Percentiles rank a stretch among this genome's conserved stretches.
phyloP scores from a whole-genome alignment of 2,113 vertebrate genomes.

The Odocoileus hemionus region DNA sequence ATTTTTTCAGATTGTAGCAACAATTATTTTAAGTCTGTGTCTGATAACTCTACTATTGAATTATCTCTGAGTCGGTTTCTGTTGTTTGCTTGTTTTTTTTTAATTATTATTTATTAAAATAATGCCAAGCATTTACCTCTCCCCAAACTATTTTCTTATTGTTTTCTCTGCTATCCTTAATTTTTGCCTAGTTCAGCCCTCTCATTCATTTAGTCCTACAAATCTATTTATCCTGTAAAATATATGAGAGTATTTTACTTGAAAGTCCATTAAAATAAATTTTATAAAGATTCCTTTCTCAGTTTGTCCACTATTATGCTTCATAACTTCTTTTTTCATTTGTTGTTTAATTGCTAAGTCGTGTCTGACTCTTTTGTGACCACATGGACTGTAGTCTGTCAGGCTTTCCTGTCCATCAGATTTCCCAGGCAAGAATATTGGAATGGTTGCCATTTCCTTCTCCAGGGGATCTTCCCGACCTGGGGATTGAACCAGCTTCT shows the following conservation, averaged over 20 bases:
- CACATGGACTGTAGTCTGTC: neutral
- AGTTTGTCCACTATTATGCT: neutral
- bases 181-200: neutral
- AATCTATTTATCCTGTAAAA: neutral
- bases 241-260: neutral
- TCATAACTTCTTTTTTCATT: neutral
- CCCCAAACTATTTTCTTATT: neutral
- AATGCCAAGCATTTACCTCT: neutral
- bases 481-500: neutral
- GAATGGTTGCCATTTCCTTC: neutral
- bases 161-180: neutral
- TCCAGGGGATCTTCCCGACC: neutral
- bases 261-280: neutral
- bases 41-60: neutral
- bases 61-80: neutral
- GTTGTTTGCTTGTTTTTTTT: neutral
- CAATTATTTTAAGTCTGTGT: neutral
- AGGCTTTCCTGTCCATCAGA: neutral
- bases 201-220: neutral
- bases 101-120: neutral
- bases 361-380: neutral
- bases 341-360: neutral
- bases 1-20: neutral
- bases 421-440: neutral
- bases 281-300: neutral